These are phyloP conservation scores for Adelphocoris suturalis DNA, from an alignment of 2,888 invertebrate genomes.

Conservation along the genomic window DNA sequence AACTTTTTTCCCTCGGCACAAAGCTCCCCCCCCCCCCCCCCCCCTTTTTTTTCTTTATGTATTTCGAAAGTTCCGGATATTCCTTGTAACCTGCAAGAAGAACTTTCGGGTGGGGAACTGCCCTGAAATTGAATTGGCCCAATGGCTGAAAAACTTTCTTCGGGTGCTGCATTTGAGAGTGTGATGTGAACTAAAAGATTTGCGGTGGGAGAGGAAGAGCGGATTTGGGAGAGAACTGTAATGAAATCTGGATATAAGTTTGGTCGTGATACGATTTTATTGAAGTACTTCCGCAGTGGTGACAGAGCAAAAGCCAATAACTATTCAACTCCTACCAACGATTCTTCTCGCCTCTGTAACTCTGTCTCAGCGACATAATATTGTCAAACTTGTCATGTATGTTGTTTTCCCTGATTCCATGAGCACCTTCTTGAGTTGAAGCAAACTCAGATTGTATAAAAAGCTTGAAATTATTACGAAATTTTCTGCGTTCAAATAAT, in stretches of 20 bases:
- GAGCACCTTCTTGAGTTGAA: too few species aligned
- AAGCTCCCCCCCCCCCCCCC: background rate
- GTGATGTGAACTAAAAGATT: background rate
- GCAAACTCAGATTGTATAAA: too few species aligned
- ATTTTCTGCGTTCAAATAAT: too few species aligned
- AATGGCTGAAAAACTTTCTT: background rate
- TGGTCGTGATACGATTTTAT: too few species aligned
- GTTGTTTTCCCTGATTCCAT: too few species aligned
- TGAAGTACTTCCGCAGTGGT: too few species aligned
- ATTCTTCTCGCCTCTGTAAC: too few species aligned
- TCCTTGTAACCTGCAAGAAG: conserved; percentile 25
- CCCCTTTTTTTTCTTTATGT: background rate
- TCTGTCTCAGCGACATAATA: too few species aligned
- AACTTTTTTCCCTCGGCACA: background rate
- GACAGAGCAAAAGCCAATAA: too few species aligned
- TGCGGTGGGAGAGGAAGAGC: background rate
- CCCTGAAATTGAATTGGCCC: background rate
- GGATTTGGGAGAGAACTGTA: background rate
- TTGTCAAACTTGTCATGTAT: too few species aligned
- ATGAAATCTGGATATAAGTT: background rate
- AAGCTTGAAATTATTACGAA: too few species aligned
- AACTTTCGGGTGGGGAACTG: background rate
- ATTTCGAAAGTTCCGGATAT: conserved; percentile 7
- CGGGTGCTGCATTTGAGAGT: background rate
- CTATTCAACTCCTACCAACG: too few species aligned